Evolutionary conservation across 2,113 vertebrate species (phyloP), one percentile per base, ranked within the genome.

Genomic region (Anas platyrhynchos): DNA sequence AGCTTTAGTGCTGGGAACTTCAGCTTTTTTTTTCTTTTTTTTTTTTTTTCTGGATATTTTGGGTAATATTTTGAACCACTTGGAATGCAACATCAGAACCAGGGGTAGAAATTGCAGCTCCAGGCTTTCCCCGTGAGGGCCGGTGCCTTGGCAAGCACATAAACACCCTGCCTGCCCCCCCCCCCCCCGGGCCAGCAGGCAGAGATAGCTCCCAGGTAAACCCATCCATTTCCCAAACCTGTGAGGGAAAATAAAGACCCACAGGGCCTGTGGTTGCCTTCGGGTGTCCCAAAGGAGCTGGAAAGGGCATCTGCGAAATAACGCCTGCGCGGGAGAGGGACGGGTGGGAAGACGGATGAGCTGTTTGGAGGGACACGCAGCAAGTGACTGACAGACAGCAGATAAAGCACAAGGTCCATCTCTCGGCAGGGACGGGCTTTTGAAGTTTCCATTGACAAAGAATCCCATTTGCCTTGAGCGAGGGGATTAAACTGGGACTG

Each of bases 371-470:
- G 89, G 95, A 96, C 96, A 97, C 13, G 32, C 68, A 79, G 75
- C 6, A 7, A 89, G 72, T 96, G 95, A 95, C 86, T 93, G 89
- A 96, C 95, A 96, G 94, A 95, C 91, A 89, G 89, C 83, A 97
- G 96, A 97, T 97, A 97, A 97, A 96, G 93, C 95, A 95, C 93
- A 96, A 92, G 91, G 93, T 88, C 92, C 96, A 90, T 94, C 90
- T 96, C 93, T 1, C 20, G 34, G 96, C 92, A 90, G 94, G 93
- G 86, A 88, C 1, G 10, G 82, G 91, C 90, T 95, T 97, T 97
- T 97, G 97, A 97, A 97, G 96, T 94, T 97, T 97, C 93, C 96
- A 96, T 94, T 96, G 96, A 97, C 97, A 97, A 98, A 97, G 95
- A 97, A 96, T 94, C 95, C 91, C 96, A 97, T 97, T 97, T 97